Evolutionary conservation across 2,797 vertebrate species (phyloP).

Genomic region (Cuniculus paca): DNA sequence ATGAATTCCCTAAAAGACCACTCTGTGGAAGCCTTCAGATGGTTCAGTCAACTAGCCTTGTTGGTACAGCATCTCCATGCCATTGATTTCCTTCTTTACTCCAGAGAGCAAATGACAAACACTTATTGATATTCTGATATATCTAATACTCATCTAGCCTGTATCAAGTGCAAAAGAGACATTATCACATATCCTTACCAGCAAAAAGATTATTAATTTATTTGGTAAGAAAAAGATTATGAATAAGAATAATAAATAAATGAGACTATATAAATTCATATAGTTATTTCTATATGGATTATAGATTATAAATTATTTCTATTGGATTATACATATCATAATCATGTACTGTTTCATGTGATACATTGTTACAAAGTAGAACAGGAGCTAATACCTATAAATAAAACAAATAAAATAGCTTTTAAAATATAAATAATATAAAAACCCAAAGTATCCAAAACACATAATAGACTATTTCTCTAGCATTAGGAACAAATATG

Average conservation of each 20-base stretch:
- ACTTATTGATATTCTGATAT: neutral
- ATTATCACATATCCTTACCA: neutral
- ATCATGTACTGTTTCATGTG: neutral
- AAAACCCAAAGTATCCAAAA: slow-evolving; percentile 22
- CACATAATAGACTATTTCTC: neutral
- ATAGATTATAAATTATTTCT: neutral
- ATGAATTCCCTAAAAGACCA: neutral
- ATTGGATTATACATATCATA: neutral
- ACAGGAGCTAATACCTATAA: neutral
- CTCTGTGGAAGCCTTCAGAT: neutral
- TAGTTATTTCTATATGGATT: neutral
- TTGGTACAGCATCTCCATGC: neutral
- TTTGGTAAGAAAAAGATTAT: neutral
- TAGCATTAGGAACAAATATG: slow-evolving; percentile 46
- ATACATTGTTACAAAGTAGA: slow-evolving; percentile 22
- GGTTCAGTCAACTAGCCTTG: neutral
- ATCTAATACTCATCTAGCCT: neutral
- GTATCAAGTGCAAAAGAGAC: neutral
- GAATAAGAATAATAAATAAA: neutral
- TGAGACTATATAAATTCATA: neutral
- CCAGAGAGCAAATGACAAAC: neutral
- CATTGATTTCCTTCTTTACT: neutral
- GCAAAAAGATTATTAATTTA: neutral
- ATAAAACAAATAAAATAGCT: neutral
- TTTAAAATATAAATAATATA: neutral